These are phyloP conservation scores for Gila orcuttii DNA, from an alignment of 2,113 vertebrate genomes.

Conservation along the genomic window DNA sequence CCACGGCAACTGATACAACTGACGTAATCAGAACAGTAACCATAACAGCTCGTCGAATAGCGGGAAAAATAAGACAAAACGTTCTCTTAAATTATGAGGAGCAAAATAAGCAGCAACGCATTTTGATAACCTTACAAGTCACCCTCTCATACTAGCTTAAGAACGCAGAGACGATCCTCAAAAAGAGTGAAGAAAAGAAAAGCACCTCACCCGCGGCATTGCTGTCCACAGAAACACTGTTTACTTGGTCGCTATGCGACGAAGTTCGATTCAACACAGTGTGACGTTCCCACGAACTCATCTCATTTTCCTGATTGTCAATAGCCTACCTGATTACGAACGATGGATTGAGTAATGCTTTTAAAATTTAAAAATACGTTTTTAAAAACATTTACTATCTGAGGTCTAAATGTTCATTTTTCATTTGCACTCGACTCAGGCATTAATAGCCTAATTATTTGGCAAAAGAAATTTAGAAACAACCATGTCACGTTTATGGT, in stretches of 20 bases:
- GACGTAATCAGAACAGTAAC: neutral
- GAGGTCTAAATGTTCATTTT: neutral
- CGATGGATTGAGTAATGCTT: neutral
- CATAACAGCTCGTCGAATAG: neutral
- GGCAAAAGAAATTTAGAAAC: neutral
- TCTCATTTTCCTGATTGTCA: neutral
- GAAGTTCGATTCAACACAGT: neutral
- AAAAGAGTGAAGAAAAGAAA: neutral
- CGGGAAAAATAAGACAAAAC: neutral
- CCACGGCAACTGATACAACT: neutral
- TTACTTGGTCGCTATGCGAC: conserved; percentile 70
- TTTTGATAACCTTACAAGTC: conserved; percentile 15
- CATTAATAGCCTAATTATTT: neutral
- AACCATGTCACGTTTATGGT: neutral
- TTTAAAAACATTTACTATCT: neutral
- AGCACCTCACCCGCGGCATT: conserved; percentile 71
- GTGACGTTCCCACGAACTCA: conserved; percentile 24
- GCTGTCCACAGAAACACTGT: conserved; percentile 60
- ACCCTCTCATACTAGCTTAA: neutral
- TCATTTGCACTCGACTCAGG: neutral
- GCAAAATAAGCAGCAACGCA: neutral
- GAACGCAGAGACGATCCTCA: neutral
- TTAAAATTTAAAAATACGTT: neutral
- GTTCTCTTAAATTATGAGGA: neutral
- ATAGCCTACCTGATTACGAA: neutral